Evolutionary conservation across 2,113 vertebrate species (phyloP), one percentile per base, ranked within the genome.

Genomic region (Oenanthe melanoleuca): DNA sequence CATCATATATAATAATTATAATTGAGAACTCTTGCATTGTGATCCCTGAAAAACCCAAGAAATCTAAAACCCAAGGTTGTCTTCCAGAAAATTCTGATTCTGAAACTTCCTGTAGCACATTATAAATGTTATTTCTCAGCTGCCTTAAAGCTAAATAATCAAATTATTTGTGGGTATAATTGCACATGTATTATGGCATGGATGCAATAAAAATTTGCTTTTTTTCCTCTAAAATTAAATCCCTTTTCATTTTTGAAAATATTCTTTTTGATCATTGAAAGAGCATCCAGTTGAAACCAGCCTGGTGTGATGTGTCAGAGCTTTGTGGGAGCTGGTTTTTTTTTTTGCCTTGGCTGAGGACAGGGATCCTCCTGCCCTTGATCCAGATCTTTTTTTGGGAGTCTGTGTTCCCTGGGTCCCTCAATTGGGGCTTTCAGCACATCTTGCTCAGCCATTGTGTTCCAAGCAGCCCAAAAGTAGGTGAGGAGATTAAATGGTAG

Each of bases 401-500:
- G 29, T 8, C 45, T 11, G 33, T 57, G 49, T 33, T 63, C 91
- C 8, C 29, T 5, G 63, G 34, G 16, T 23, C 20, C 53, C 61
- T 53, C 31, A 70, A 11, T 25, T 15, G 11, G n/a, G 15, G 20
- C 89, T 86, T 86, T 28, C 56, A 77, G 87, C 60, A 65, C 67
- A 12, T 56, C 53, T 8, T 8, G 63, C 45, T 9, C 47, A 18
- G 63, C 26, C n/a, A 0, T 14, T 57, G 82, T 88, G 82, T 49
- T 65, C 13, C 3, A 1, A 3, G 66, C 11, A 38, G 63, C 11
- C 53, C 10, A 0, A 21, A 65, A 90, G 57, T 24, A 80, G 93
- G 86, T 88, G 70, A 69, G 66, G 53, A 80, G 86, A 78, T 86
- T 38, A 73, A 80, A 53, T 19, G 63, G 80, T 37, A 45, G 73